Evolutionary conservation across 2,888 invertebrate species (phyloP), one percentile per base, ranked within the genome.

Genomic region (Invenusta paracnida): DNA sequence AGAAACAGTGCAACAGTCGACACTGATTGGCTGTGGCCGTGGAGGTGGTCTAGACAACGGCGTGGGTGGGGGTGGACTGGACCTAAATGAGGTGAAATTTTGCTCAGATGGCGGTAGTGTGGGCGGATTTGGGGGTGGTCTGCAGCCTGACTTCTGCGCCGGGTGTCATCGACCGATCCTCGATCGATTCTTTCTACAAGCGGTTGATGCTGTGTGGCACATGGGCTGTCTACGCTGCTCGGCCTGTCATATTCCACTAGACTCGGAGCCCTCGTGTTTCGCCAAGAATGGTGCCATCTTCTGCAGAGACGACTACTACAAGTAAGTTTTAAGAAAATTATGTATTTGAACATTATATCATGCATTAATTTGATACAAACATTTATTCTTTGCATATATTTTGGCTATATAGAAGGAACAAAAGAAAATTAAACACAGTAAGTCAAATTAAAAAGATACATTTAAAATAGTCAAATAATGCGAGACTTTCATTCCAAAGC

Each of bases 241-340:
- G 90, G 95, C 96, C 91, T 97, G 97, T 92, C 94, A 95, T 90
- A 94, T 95, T 92, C 94, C 95, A 0, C 93, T 97, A 88, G 97
- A 97, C 91, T 94, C 95, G 0, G 96, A 97, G 91, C 94, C 95
- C 90, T 95, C 96, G 88, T 97, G 97, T 92, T 97, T 96, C 92
- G 95, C 96, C 88, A 93, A 96, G 88, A 96, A 96, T 91, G 96
- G 96, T 89, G 95, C 95, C 91, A 96, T 97, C 90, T 97, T 96
- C 93, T 97, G 97, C 94, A 96, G 96, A 93, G 95, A 95, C 91
- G 97, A 97, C 92, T 97, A 97, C 92, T 95, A 96, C 93, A 95
- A 96, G 97, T 97, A 91, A 94, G 95, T 93, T 27, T 0, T n/a
- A 27, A 48, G n/a, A n/a, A n/a, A n/a, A n/a, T n/a, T n/a, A n/a